These are phyloP conservation scores for Deilephila porcellus DNA, from an alignment of 2,888 invertebrate species.

Conservation along the genomic window DNA sequence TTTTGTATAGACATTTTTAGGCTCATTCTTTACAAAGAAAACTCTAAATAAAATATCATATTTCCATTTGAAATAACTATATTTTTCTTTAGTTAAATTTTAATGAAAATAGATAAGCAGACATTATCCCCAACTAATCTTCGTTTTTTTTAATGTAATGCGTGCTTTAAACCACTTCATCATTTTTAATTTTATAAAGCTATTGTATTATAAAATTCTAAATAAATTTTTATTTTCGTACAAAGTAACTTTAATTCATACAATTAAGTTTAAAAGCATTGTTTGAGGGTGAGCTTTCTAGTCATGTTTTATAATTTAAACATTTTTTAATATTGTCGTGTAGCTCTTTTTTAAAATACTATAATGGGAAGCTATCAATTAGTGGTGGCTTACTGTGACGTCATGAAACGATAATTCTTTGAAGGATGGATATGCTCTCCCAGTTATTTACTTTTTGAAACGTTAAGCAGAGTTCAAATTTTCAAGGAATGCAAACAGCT, in stretches of 20 bases:
- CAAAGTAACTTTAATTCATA: background rate
- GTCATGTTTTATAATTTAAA: too few species aligned
- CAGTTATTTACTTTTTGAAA: background rate
- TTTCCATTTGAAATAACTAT: too few species aligned
- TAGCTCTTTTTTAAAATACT: too few species aligned
- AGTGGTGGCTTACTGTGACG: too few species aligned
- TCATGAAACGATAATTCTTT: too few species aligned
- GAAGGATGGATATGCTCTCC: background rate
- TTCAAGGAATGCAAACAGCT: too few species aligned
- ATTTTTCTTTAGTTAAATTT: too few species aligned
- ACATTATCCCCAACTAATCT: slow-evolving; percentile 14
- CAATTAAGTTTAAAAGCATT: slow-evolving; percentile 1
- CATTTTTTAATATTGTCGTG: too few species aligned
- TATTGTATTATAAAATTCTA: background rate
- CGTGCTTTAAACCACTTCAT: background rate
- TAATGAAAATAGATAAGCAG: slow-evolving; percentile 20
- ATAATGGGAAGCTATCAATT: too few species aligned
- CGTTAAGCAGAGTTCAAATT: background rate
- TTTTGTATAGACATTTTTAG: too few species aligned
- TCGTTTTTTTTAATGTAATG: slow-evolving; percentile 3
- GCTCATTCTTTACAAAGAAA: too few species aligned
- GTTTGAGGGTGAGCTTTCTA: background rate
- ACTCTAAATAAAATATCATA: too few species aligned
- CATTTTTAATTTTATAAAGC: slow-evolving; percentile 6
- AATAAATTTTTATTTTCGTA: background rate